Base-by-base conservation (phyloP, 2,113 vertebrate genomes). In the Cryptoleucopteryx plumbea region DNA sequence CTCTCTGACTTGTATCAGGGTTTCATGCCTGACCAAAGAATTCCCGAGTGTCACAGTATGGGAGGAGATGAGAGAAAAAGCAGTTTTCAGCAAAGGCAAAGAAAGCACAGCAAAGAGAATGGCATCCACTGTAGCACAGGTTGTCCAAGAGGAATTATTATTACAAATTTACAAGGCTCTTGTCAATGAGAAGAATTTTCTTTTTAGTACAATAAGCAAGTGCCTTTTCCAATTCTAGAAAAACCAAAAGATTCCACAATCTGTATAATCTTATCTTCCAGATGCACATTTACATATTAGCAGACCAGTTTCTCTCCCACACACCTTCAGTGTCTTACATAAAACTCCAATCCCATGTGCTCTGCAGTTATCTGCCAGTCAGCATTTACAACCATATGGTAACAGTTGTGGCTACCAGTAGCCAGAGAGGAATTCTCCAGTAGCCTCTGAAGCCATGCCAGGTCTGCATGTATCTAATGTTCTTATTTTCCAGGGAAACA, bases 371-470 rank as follows among this genome's bases (percentile, higher is more conserved):
- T 83, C 82, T 77, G 82, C 84, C 89, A 77, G 87, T 82, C 94
- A 95, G 91, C 94, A 58, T 34, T 91, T 77, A 85, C 67, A 88
- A 48, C 86, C 94, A 94, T 82, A 84, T 68, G 86, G 88, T 62
- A 95, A 92, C 63, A 88, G 74, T 73, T 95, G 94, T 81, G 94
- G 95, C 93, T 91, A 91, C 66, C 87, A 94, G 90, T 94, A 96
- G 96, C 88, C 94, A 91, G 68, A 67, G 67, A 84, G 47, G 75
- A 93, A 97, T 93, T 84, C 83, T 78, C 52, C 93, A 96, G 91
- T 87, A 88, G 91, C 89, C 89, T 96, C 84, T 95, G 96, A 97
- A 97, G 94, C 87, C 50, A 11, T 74, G 82, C 91, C 94, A 96
- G 84, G 81, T 91, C 93, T 74, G 84, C 71, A 32, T 78, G 66